These are phyloP conservation scores for Axis porcinus DNA, from an alignment of 2,113 vertebrate genomes.

Conservation along the genomic window DNA sequence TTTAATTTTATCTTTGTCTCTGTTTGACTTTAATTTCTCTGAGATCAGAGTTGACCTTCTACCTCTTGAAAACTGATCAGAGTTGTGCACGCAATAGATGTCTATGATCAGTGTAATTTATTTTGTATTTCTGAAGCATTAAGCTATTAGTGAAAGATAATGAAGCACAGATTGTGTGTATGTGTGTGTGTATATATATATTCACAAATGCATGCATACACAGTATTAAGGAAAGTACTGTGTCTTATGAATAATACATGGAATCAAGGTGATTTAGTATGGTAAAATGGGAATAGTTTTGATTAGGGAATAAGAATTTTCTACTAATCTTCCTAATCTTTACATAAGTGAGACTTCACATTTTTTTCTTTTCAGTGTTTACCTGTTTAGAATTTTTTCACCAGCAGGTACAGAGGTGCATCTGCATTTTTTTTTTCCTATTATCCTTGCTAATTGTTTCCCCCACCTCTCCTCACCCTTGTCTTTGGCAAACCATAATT, in stretches of 20 bases:
- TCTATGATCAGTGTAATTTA: not conserved
- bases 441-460: not conserved
- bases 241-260: not conserved
- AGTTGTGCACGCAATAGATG: not conserved
- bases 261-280: not conserved
- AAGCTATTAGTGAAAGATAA: not conserved
- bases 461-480: not conserved
- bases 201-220: not conserved
- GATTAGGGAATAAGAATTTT: not conserved
- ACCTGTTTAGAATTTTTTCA: not conserved
- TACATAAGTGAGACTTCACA: not conserved
- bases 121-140: not conserved
- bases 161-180: not conserved
- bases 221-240: not conserved
- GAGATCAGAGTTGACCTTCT: not conserved
- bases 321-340: not conserved
- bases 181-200: not conserved
- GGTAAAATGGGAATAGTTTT: not conserved
- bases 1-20: not conserved
- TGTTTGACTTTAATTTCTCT: slow-evolving; percentile 23
- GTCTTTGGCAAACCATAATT: not conserved
- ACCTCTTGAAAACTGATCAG: not conserved
- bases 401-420: not conserved
- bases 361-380: not conserved
- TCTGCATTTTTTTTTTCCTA: not conserved